These are phyloP conservation scores for Diplodus sargus DNA, from an alignment of 2,797 vertebrate species.

Conservation along the genomic window DNA sequence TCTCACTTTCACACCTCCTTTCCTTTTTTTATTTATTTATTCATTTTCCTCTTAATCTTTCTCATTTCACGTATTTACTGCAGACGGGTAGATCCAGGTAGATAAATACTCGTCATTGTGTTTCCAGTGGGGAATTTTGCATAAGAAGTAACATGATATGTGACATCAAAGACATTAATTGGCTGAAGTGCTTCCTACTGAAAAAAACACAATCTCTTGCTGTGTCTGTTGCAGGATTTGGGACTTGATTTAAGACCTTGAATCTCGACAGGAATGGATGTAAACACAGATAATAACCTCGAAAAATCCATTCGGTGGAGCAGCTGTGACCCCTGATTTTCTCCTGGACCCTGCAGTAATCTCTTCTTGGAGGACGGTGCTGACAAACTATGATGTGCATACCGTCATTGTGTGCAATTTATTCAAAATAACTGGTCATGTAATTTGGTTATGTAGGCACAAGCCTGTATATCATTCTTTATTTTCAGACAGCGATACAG, in stretches of 20 bases:
- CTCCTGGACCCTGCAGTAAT: conserved; percentile 54
- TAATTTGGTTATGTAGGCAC: conserved; percentile 42
- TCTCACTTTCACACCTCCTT: conserved; percentile 51
- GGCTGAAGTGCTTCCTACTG: conserved; percentile 37
- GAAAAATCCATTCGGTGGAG: conserved; percentile 55
- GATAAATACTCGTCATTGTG: conserved; percentile 50
- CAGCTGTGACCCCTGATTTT: conserved; percentile 58
- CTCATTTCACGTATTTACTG: conserved; percentile 37
- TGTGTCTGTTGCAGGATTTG: conserved; percentile 37
- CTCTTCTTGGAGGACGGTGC: conserved; percentile 43
- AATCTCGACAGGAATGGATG: conserved; percentile 48
- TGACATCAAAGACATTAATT: conserved; percentile 61
- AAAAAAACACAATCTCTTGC: conserved; percentile 12
- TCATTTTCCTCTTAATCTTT: conserved; percentile 39
- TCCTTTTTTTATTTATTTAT: conserved; percentile 27
- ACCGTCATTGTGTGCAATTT: conserved; percentile 18
- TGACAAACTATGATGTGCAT: conserved; percentile 38
- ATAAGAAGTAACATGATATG: conserved; percentile 57
- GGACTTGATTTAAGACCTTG: conserved; percentile 49
- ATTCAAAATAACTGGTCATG: conserved; percentile 47
- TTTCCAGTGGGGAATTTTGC: conserved; percentile 45
- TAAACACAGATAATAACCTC: conserved; percentile 60
- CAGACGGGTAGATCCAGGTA: conserved; percentile 29
- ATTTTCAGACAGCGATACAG: background rate
- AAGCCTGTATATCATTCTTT: conserved; percentile 36